Percentiles rank a stretch among this genome's conserved stretches.
phyloP scores from a whole-genome alignment of 37 sponge, comb jelly and placozoan species.

The Cliona cf. orientalis region DNA sequence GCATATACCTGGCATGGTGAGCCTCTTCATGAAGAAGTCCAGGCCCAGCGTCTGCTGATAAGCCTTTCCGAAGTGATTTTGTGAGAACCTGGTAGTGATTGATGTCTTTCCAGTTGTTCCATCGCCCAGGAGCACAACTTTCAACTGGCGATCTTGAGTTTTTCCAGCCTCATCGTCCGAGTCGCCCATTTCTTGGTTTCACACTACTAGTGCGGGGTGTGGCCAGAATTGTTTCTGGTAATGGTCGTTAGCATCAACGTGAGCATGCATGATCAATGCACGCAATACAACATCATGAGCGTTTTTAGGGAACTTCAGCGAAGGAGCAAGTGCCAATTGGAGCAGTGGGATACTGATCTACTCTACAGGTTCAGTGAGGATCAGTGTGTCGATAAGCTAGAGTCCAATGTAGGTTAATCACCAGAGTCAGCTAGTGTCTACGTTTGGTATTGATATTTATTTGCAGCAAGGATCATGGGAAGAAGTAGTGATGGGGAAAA shows the following conservation, averaged over 20 bases:
- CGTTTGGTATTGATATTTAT: not conserved
- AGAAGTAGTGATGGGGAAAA: slow-evolving; percentile 6
- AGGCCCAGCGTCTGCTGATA: slow-evolving; percentile 96
- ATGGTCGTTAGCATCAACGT: too few species aligned
- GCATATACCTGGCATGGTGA: slow-evolving; percentile 78
- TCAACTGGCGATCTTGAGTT: slow-evolving; percentile 81
- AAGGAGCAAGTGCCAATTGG: not conserved
- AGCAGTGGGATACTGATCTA: not conserved
- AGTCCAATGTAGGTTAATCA: slow-evolving; percentile 3
- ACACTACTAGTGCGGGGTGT: too few species aligned
- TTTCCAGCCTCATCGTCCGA: slow-evolving; percentile 60
- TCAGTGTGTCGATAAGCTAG: not conserved
- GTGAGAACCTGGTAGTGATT: slow-evolving; percentile 79
- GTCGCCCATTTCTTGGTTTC: too few species aligned
- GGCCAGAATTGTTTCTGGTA: too few species aligned
- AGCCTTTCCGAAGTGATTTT: slow-evolving; percentile 82
- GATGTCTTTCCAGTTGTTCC: slow-evolving; percentile 98
- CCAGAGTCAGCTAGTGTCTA: not conserved
- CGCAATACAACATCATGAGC: too few species aligned
- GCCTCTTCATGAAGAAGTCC: slow-evolving; percentile 94
- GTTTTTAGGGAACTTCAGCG: slow-evolving; percentile 7
- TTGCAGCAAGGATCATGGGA: not conserved
- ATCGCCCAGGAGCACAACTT: slow-evolving; percentile 93
- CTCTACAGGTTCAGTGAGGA: slow-evolving; percentile 17
- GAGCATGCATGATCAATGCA: too few species aligned